Conservation (phyloP, 2,797 vertebrate species). For the Typhlichthys subterraneus region DNA sequence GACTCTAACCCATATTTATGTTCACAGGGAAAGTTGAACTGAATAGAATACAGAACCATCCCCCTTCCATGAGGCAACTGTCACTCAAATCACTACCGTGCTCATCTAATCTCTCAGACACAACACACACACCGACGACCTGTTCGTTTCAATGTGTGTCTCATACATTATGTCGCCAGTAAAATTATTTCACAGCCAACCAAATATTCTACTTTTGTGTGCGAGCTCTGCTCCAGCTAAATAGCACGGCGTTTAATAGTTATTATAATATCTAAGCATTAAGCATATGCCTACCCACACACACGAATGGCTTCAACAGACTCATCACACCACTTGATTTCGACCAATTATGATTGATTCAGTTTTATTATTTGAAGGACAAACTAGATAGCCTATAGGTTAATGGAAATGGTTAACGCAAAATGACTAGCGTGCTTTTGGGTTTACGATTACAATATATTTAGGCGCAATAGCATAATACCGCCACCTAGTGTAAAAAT, state of each 20-base stretch:
- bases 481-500: too few relatives aligned
- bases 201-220: neutral
- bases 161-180: too few relatives aligned
- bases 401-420: neutral
- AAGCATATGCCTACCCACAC: too few relatives aligned
- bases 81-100: constrained; percentile 35
- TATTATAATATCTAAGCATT: neutral
- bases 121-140: neutral
- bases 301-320: too few relatives aligned
- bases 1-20: constrained; percentile 44
- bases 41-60: constrained; percentile 35
- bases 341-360: too few relatives aligned
- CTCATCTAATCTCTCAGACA: constrained; percentile 15
- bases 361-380: neutral
- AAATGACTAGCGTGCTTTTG: neutral
- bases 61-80: constrained; percentile 50
- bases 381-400: too few relatives aligned
- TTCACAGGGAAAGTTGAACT: constrained; percentile 38
- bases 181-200: too few relatives aligned
- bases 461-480: too few relatives aligned
- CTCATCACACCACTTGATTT: too few relatives aligned
- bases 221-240: constrained; percentile 11
- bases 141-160: too few relatives aligned
- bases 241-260: neutral
- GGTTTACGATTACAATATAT: constrained; percentile 37